Percentiles rank a stretch among this genome's conserved stretches.
Conservation (phyloP, 1,140 invertebrate genomes). For the Centruroides vittatus region DNA sequence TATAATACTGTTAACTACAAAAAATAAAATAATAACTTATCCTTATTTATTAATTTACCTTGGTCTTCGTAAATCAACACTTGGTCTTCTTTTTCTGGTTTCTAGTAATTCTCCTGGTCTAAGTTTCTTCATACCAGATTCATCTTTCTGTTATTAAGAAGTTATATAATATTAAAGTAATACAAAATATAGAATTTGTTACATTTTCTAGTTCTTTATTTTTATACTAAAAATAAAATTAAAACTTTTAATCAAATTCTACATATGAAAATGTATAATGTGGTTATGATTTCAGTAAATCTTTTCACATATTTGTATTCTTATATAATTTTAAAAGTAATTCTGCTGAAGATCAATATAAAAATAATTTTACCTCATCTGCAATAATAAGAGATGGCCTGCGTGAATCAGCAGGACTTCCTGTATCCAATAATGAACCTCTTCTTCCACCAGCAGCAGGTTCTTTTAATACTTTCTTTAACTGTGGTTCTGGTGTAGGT, state of each 20-base stretch:
- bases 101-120: constrained; percentile 25
- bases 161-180: no score
- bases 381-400: constrained; percentile 41
- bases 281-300: no score
- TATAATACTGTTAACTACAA: no score
- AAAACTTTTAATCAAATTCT: no score
- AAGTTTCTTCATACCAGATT: constrained; percentile 21
- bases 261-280: no score
- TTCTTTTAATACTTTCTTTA: constrained; percentile 4
- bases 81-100: constrained; percentile 17
- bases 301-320: no score
- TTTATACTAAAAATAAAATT: no score
- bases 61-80: constrained; percentile 14
- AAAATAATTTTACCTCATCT: constrained; percentile 38
- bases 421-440: constrained; percentile 1
- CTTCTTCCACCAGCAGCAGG: constrained; percentile 16
- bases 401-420: constrained; percentile 2
- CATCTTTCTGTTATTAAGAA: neutral
- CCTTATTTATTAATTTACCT: constrained; percentile 1
- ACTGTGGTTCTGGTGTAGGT: constrained; percentile 16
- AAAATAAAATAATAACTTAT: no score
- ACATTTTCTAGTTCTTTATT: no score
- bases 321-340: no score
- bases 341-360: no score
- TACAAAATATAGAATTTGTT: no score